Evolutionary conservation across 1,140 invertebrate species (phyloP).

Genomic region (Cecropterus lyciades): DNA sequence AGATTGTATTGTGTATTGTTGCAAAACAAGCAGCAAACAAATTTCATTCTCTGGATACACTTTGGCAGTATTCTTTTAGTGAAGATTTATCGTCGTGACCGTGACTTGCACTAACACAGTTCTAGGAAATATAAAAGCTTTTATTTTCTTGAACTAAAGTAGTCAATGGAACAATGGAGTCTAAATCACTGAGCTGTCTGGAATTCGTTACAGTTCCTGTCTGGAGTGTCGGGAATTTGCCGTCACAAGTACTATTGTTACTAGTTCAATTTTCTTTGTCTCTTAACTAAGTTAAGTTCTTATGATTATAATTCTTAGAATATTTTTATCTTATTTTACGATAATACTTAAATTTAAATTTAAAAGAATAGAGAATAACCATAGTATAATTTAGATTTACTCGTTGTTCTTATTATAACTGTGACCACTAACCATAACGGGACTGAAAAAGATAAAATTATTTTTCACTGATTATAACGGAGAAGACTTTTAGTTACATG

Average conservation of each 20-base stretch:
- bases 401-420: no score
- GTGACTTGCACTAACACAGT: constrained; percentile 32
- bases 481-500: no score
- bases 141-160: constrained; percentile 24
- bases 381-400: no score
- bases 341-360: no score
- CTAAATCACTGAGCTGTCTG: constrained; percentile 39
- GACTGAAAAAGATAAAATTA: no score
- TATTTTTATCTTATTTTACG: no score
- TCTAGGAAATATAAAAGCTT: constrained; percentile 28
- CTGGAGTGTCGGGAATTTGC: neutral
- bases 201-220: constrained; percentile 27
- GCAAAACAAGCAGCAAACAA: constrained; percentile 32
- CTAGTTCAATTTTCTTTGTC: neutral
- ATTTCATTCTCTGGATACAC: constrained; percentile 30
- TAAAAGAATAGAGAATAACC: no score
- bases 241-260: neutral
- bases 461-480: no score
- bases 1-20: constrained; percentile 31
- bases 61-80: constrained; percentile 31
- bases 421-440: no score
- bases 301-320: neutral
- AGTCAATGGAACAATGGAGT: constrained; percentile 34
- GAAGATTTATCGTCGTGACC: constrained; percentile 29
- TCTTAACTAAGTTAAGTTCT: neutral